These are phyloP conservation scores for Ditylenchus dipsaci DNA, from an alignment of 1,140 invertebrate genomes.

Conservation along the genomic window DNA sequence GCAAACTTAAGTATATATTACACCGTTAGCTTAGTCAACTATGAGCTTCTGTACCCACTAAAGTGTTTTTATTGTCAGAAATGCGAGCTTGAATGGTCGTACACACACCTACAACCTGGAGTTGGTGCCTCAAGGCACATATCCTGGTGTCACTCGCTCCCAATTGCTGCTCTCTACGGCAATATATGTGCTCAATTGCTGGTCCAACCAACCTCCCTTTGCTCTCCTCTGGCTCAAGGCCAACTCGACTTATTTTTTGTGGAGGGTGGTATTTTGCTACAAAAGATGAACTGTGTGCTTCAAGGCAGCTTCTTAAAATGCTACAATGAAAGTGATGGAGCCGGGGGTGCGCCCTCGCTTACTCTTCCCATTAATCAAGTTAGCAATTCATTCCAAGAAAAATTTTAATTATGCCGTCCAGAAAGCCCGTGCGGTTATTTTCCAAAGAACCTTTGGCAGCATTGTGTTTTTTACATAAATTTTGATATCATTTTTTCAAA, in stretches of 20 bases:
- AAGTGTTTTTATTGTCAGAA: too few species aligned
- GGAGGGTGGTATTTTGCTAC: slow-evolving; percentile 32
- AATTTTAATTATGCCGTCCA: too few species aligned
- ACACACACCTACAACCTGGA: slow-evolving; percentile 29
- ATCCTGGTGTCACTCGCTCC: slow-evolving; percentile 7
- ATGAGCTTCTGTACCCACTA: too few species aligned
- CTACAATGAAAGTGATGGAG: slow-evolving; percentile 14
- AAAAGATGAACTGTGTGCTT: slow-evolving; percentile 23
- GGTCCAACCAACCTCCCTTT: slow-evolving; percentile 26
- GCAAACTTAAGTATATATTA: not conserved
- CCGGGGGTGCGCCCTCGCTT: slow-evolving; percentile 13
- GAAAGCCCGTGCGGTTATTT: too few species aligned
- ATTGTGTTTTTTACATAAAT: too few species aligned
- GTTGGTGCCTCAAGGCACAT: slow-evolving; percentile 11
- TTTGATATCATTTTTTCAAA: too few species aligned
- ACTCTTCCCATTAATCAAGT: slow-evolving; percentile 36
- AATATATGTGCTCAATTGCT: slow-evolving; percentile 26
- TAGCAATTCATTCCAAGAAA: not conserved
- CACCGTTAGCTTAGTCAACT: not conserved
- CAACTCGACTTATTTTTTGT: slow-evolving; percentile 29
- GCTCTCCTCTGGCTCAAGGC: slow-evolving; percentile 22
- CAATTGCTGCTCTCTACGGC: slow-evolving; percentile 31
- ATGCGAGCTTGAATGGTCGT: slow-evolving; percentile 27
- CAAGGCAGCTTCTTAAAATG: slow-evolving; percentile 31
- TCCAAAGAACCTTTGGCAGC: too few species aligned